Conservation (phyloP, 1,140 invertebrate species). For the Anastrepha ludens region DNA sequence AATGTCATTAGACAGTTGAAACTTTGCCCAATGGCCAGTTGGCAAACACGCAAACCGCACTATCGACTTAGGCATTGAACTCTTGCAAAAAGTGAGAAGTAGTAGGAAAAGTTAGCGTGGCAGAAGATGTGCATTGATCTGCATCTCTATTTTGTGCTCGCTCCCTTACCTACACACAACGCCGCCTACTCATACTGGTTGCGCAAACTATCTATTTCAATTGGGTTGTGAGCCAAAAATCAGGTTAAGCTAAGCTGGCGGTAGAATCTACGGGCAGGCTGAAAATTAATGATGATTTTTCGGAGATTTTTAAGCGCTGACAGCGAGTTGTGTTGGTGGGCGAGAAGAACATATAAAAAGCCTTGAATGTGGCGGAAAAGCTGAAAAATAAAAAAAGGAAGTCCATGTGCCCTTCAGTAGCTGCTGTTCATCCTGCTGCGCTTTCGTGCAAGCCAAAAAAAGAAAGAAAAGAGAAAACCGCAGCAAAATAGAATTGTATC, state of each 20-base stretch:
- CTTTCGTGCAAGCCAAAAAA: not conserved
- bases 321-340: not conserved
- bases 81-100: not conserved
- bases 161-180: not conserved
- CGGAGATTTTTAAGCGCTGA: not conserved
- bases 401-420: not conserved
- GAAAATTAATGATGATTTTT: slow-evolving; percentile 23
- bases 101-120: not conserved
- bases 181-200: not conserved
- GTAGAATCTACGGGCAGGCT: not conserved
- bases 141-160: not conserved
- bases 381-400: not conserved
- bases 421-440: not conserved
- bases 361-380: not conserved
- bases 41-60: not conserved
- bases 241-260: not conserved
- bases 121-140: not conserved
- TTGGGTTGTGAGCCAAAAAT: slow-evolving; percentile 22
- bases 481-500: not conserved
- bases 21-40: not conserved
- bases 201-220: not conserved
- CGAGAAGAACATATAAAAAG: not conserved
- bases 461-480: not conserved
- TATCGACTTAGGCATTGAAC: not conserved
- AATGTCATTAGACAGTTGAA: slow-evolving; percentile 19